Evolutionary conservation across 2,888 invertebrate species (phyloP), one percentile per base, ranked within the genome.

Genomic region (Archaeoteleia sp.): DNA sequence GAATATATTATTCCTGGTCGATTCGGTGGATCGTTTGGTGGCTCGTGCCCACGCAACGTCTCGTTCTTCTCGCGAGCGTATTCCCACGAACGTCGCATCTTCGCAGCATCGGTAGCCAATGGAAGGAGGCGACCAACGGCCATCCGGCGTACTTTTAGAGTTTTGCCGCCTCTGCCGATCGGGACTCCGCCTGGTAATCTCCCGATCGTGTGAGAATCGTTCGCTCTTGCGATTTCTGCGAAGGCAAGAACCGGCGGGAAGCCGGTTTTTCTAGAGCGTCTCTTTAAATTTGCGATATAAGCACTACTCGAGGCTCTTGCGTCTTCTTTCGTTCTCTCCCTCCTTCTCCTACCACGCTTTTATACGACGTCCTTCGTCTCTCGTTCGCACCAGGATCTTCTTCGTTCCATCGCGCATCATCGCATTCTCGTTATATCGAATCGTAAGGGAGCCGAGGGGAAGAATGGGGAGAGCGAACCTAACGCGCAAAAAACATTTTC

Each of bases 211-310:
- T 58, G 69, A 70, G 66, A 66, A 66, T 70, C 57, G 65, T 40
- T 57, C 34, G 55, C 49, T 57, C 58, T 42, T 32, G 61, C 61
- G 54, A 53, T 43, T 66, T 66, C 53, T 66, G n/a, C 66, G 66
- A 66, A 66, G 62, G 35, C 42, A 43, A 55, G 60, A 58, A 42
- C 45, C 46, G 51, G 29, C 54, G 57, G 37, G 62, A 30, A 71
- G 71, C 69, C 69, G 67, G 69, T 69, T 69, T 67, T 69, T 69
- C 62, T 54, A 62, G 49, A 57, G 65, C 61, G 49, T 54, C 45
- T 60, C 69, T 61, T 58, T 61, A 68, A 71, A 71, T 69, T 71
- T 63, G 68, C 69, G 54, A 67, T 55, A 37, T 60, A 61, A 65
- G 57, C 58, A 49, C 57, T 55, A 63, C 51, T 63, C 51, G 63